phyloP scores from a whole-genome alignment of 2,797 vertebrate genomes.

The Cottoperca gobio region DNA sequence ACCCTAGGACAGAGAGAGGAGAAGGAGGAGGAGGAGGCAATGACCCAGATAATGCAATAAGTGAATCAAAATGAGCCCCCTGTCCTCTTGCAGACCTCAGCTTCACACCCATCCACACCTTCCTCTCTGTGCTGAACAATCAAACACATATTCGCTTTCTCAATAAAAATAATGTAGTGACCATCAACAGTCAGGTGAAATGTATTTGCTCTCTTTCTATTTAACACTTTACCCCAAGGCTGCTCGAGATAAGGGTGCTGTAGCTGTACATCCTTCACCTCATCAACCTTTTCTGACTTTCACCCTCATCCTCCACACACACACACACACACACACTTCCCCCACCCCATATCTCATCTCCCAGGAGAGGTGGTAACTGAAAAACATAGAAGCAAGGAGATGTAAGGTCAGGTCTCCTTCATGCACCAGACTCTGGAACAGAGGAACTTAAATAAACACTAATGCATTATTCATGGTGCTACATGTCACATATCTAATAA shows the following conservation, averaged over 20 bases:
- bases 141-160: background rate
- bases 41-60: slow-evolving; percentile 87
- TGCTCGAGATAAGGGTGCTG: slow-evolving; percentile 10
- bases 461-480: slow-evolving; percentile 39
- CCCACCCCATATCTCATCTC: slow-evolving; percentile 32
- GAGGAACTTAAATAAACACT: background rate
- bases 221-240: background rate
- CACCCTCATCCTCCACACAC: slow-evolving; percentile 18
- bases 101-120: slow-evolving; percentile 55
- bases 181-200: background rate
- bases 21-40: slow-evolving; percentile 60
- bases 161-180: background rate
- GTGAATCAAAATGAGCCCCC: slow-evolving; percentile 82
- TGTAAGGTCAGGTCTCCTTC: slow-evolving; percentile 58
- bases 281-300: slow-evolving; percentile 55
- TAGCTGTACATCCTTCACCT: slow-evolving; percentile 24
- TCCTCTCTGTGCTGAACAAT: background rate
- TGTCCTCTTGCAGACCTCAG: slow-evolving; percentile 44
- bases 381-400: slow-evolving; percentile 33
- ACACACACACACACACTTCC: slow-evolving; percentile 21
- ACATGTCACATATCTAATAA: slow-evolving; percentile 20
- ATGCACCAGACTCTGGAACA: slow-evolving; percentile 8
- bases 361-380: slow-evolving; percentile 30
- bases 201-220: background rate
- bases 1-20: background rate